Conservation (phyloP, 2,888 invertebrate species). For the Platypus cylindrus region DNA sequence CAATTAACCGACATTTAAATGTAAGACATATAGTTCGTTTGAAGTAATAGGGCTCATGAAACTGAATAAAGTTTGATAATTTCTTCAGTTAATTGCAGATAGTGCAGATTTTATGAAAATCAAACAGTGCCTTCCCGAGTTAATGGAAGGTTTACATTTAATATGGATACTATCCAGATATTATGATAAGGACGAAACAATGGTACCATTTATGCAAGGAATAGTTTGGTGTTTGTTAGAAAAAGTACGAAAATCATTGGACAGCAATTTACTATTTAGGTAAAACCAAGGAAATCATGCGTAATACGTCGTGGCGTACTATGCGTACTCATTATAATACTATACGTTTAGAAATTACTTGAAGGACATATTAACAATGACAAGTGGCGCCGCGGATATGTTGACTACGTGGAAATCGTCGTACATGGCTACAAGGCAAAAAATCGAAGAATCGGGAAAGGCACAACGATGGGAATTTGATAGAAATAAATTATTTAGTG, state of each 20-base stretch:
- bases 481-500: conserved; percentile 62
- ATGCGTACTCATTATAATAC: neutral
- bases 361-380: conserved; percentile 23
- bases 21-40: conserved; percentile 29
- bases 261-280: conserved; percentile 65
- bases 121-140: conserved; percentile 56
- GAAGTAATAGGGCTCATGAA: conserved; percentile 4
- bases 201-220: conserved; percentile 70
- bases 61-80: conserved; percentile 1
- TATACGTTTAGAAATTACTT: conserved; percentile 18
- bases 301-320: no score
- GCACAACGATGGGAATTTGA: conserved; percentile 89
- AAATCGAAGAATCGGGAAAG: conserved; percentile 75
- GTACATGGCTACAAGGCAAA: conserved; percentile 66
- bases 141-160: conserved; percentile 76
- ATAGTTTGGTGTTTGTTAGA: conserved; percentile 73
- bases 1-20: conserved; percentile 60
- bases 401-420: conserved; percentile 61
- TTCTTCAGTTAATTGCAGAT: conserved; percentile 28
- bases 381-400: conserved; percentile 51
- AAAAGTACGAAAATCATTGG: conserved; percentile 58
- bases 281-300: no score
- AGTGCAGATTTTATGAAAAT: conserved; percentile 56
- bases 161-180: conserved; percentile 85
- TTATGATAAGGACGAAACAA: conserved; percentile 72